Conservation (phyloP, 2,113 vertebrate species). For the Tichodroma muraria region DNA sequence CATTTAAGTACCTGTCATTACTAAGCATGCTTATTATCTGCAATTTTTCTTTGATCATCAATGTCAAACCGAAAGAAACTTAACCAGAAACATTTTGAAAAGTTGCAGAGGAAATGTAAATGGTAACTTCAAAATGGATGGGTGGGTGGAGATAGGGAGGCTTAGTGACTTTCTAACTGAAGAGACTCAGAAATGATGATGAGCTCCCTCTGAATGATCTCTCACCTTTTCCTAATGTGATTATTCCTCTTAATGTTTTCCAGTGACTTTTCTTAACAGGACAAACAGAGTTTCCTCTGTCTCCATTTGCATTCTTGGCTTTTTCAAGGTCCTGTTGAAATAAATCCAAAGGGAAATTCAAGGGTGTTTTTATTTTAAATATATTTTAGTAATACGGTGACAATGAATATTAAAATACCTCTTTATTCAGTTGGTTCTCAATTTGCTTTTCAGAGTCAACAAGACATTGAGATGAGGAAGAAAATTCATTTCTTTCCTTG, state of each 20-base stretch:
- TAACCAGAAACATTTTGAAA: constrained; percentile 20
- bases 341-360: neutral
- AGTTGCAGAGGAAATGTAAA: neutral
- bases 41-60: neutral
- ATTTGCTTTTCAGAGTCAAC: neutral
- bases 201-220: neutral
- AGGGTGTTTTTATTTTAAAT: neutral
- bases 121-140: neutral
- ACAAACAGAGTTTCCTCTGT: constrained; percentile 35
- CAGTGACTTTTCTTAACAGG: constrained; percentile 70
- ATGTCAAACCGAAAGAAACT: neutral
- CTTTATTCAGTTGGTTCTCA: constrained; percentile 37
- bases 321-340: constrained; percentile 58
- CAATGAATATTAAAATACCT: constrained; percentile 57
- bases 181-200: neutral
- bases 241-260: constrained; percentile 71
- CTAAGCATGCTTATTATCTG: neutral
- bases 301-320: constrained; percentile 27
- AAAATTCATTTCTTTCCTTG: constrained; percentile 41
- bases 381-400: neutral
- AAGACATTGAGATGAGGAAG: neutral
- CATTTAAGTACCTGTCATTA: neutral
- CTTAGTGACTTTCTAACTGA: neutral
- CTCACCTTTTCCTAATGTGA: constrained; percentile 74
- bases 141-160: neutral